phyloP scores from a whole-genome alignment of 1,140 invertebrate genomes.

The Drosophila bifasciata region DNA sequence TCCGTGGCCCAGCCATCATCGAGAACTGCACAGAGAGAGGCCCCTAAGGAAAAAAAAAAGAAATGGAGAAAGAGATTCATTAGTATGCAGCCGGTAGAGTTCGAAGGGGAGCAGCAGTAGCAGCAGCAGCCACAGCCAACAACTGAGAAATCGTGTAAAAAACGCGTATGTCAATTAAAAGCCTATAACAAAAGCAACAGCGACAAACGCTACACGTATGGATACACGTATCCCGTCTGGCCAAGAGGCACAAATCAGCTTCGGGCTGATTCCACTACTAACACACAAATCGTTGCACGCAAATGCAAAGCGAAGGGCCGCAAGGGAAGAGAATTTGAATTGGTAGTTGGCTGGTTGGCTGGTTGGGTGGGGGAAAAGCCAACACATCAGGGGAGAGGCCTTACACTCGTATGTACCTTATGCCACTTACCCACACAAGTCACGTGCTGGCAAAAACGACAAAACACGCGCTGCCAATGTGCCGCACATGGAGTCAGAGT shows the following conservation, averaged over 20 bases:
- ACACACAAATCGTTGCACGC: slow-evolving; percentile 73
- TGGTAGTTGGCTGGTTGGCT: neutral
- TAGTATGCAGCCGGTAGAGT: slow-evolving; percentile 63
- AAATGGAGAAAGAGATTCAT: slow-evolving; percentile 23
- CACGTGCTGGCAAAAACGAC: slow-evolving; percentile 70
- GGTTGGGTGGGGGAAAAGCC: neutral
- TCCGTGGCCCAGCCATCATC: slow-evolving; percentile 36
- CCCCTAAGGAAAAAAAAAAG: slow-evolving; percentile 23
- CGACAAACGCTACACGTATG: slow-evolving; percentile 23
- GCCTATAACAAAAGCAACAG: slow-evolving; percentile 66
- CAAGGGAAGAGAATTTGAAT: neutral
- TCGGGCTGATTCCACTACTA: slow-evolving; percentile 27
- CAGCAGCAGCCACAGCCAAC: slow-evolving; percentile 19
- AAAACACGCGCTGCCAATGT: slow-evolving; percentile 67
- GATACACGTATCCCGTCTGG: slow-evolving; percentile 10
- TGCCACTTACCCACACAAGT: slow-evolving; percentile 59
- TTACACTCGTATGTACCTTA: neutral
- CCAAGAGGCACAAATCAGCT: slow-evolving; percentile 55
- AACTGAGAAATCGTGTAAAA: slow-evolving; percentile 70
- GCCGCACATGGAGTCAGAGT: slow-evolving; percentile 39
- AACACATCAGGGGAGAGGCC: neutral
- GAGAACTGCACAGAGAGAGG: slow-evolving; percentile 47
- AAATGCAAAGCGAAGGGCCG: slow-evolving; percentile 66
- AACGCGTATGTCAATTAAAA: slow-evolving; percentile 81
- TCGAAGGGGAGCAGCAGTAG: slow-evolving; percentile 20